Conservation (phyloP, 2,113 vertebrate species). For the Cranoglanis bouderius region DNA sequence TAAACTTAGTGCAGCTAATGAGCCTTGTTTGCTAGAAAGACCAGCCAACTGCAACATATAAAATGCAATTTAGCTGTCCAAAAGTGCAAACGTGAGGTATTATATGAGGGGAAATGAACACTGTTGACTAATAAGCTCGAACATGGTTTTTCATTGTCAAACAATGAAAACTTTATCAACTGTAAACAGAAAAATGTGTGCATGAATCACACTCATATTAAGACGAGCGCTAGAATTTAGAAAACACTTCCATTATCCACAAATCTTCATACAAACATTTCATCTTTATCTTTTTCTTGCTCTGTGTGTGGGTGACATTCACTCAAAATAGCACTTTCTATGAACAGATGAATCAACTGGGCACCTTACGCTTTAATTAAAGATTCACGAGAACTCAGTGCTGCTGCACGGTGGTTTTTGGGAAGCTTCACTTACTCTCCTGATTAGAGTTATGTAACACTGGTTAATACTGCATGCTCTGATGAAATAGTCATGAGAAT, state of each 20-base stretch:
- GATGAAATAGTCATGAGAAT: constrained; percentile 68
- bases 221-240: neutral
- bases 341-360: constrained; percentile 68
- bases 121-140: neutral
- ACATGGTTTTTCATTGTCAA: neutral
- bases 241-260: neutral
- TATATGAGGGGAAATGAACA: neutral
- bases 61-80: neutral
- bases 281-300: constrained; percentile 55
- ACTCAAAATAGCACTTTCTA: constrained; percentile 67
- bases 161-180: neutral
- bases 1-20: neutral
- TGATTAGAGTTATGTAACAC: constrained; percentile 72
- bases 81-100: neutral
- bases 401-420: constrained; percentile 60
- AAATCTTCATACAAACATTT: constrained; percentile 17
- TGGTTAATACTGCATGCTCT: constrained; percentile 70
- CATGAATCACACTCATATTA: neutral
- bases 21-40: neutral
- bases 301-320: constrained; percentile 58
- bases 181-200: neutral
- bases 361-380: constrained; percentile 74
- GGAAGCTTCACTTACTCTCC: constrained; percentile 64
- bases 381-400: constrained; percentile 70
- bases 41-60: neutral